Percentiles rank a stretch among this genome's conserved stretches.
These are phyloP conservation scores for Cochlearius cochlearius DNA, from an alignment of 2,113 vertebrate genomes.

Conservation along the genomic window DNA sequence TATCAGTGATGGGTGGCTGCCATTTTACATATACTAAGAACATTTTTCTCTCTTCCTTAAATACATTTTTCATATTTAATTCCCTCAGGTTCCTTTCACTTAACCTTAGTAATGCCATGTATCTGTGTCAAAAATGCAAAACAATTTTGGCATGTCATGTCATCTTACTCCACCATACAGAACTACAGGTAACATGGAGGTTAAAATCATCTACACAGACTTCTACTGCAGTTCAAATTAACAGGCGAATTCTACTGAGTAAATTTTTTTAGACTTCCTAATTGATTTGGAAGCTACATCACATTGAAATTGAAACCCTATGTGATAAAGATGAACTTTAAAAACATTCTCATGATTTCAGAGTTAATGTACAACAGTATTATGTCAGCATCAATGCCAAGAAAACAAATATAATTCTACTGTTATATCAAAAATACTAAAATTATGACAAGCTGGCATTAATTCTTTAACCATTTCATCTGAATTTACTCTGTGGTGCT, in stretches of 20 bases:
- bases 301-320: background rate
- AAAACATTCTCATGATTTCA: background rate
- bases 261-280: background rate
- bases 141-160: background rate
- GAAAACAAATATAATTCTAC: background rate
- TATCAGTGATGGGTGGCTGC: background rate
- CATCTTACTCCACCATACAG: background rate
- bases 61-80: background rate
- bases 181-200: background rate
- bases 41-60: background rate
- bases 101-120: background rate
- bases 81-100: background rate
- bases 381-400: background rate
- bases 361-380: background rate
- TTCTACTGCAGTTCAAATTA: background rate
- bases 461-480: background rate
- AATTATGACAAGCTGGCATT: background rate
- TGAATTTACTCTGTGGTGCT: background rate
- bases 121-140: slow-evolving; percentile 2
- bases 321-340: background rate
- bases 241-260: background rate
- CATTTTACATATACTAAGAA: background rate
- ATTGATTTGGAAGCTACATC: background rate
- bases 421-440: background rate
- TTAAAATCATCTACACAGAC: background rate